Evolutionary conservation across 2,113 vertebrate genomes (phyloP).

Genomic region (Laticauda colubrina): DNA sequence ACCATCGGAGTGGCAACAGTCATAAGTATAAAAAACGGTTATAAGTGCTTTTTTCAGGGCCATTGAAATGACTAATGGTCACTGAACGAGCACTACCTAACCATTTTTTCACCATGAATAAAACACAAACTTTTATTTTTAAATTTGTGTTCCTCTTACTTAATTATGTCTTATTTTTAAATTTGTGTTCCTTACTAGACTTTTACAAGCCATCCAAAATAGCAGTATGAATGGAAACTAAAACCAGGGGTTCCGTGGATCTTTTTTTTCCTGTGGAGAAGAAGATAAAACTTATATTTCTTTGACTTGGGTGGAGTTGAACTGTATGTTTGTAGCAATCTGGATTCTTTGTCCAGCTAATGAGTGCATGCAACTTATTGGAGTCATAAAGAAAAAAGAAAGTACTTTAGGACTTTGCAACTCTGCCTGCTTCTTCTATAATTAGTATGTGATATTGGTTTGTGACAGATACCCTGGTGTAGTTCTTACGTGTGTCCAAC

Average conservation of each 20-base stretch:
- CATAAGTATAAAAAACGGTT: not conserved
- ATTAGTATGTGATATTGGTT: not conserved
- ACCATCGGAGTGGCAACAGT: not conserved
- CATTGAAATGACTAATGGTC: too few relatives aligned
- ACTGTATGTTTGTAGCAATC: not conserved
- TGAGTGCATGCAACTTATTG: not conserved
- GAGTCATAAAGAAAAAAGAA: not conserved
- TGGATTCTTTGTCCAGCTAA: not conserved
- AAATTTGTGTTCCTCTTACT: not conserved
- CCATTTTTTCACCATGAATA: not conserved
- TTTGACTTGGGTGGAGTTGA: not conserved
- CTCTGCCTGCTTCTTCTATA: not conserved
- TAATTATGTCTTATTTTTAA: too few relatives aligned
- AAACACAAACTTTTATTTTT: not conserved
- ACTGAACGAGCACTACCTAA: too few relatives aligned
- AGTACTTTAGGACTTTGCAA: not conserved
- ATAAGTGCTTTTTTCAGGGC: too few relatives aligned
- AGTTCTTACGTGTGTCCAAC: not conserved
- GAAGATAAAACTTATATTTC: not conserved
- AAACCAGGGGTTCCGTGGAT: not conserved
- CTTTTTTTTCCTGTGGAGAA: not conserved
- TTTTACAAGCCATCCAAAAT: not conserved
- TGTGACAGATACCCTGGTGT: not conserved
- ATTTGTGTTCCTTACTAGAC: not conserved
- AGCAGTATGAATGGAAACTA: not conserved